These are phyloP conservation scores for Syngnathus typhle DNA, from an alignment of 2,113 vertebrate species.

Conservation along the genomic window DNA sequence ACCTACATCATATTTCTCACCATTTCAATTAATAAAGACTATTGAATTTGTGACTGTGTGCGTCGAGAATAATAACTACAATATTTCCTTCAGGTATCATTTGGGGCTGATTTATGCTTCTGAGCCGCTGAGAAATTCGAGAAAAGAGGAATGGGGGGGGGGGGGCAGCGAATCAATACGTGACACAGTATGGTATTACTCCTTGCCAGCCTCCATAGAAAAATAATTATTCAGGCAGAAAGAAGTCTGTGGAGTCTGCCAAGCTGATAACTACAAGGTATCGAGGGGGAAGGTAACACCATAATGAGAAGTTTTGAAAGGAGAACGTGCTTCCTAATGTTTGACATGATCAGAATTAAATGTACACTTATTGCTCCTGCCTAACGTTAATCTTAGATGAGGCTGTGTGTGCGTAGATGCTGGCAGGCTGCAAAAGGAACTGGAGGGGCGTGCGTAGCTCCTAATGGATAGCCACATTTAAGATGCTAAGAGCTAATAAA, in stretches of 20 bases:
- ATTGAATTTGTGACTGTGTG: conserved; percentile 70
- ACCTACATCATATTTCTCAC: conserved; percentile 66
- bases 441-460: conserved; percentile 40
- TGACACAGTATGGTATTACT: conserved; percentile 66
- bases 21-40: conserved; percentile 69
- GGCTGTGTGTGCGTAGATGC: background rate
- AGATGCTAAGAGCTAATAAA: conserved; percentile 68
- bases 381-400: conserved; percentile 49
- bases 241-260: conserved; percentile 43
- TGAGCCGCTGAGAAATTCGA: conserved; percentile 54
- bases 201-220: conserved; percentile 57
- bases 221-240: conserved; percentile 68
- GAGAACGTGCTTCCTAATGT: conserved; percentile 27
- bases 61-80: conserved; percentile 72
- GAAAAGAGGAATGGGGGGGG: conserved; percentile 57
- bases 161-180: conserved; percentile 61
- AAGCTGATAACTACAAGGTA: conserved; percentile 39
- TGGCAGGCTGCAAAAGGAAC: conserved; percentile 30
- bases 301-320: conserved; percentile 25
- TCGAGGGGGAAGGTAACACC: conserved; percentile 1
- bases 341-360: conserved; percentile 34
- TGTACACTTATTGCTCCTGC: conserved; percentile 49
- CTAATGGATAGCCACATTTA: conserved; percentile 66
- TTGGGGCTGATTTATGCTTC: conserved; percentile 67
- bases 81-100: conserved; percentile 67